Evolutionary conservation across 2,797 vertebrate genomes (phyloP).

Genomic region (Leptatherina wallacei): DNA sequence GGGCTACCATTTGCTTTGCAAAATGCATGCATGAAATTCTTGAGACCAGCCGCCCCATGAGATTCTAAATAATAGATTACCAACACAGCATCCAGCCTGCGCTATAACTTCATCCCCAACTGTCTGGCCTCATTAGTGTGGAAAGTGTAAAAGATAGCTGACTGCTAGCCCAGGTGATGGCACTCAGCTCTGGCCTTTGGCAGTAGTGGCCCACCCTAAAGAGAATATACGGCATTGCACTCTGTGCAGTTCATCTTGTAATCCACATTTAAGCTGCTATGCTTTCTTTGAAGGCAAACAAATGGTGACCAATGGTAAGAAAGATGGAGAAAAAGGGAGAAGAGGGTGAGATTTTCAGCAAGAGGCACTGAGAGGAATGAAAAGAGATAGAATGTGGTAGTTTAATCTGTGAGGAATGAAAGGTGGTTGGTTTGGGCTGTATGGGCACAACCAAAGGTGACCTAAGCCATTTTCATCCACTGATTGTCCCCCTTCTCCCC

Average conservation of each 20-base stretch:
- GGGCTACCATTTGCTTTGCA: slow-evolving; percentile 76
- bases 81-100: slow-evolving; percentile 72
- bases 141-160: slow-evolving; percentile 76
- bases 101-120: slow-evolving; percentile 68
- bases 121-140: slow-evolving; percentile 75
- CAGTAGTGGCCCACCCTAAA: slow-evolving; percentile 61
- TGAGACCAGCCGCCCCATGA: slow-evolving; percentile 71
- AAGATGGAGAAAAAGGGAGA: slow-evolving; percentile 40
- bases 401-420: slow-evolving; percentile 50
- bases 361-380: slow-evolving; percentile 20
- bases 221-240: slow-evolving; percentile 69
- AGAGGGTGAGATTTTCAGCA: slow-evolving; percentile 32
- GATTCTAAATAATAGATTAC: slow-evolving; percentile 82
- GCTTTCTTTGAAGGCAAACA: slow-evolving; percentile 67
- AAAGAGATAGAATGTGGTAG: slow-evolving; percentile 29
- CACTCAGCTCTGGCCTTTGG: slow-evolving; percentile 69
- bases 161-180: slow-evolving; percentile 77
- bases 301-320: slow-evolving; percentile 60
- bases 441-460: slow-evolving; percentile 76
- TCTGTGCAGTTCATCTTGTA: slow-evolving; percentile 73
- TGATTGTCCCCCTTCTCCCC: slow-evolving; percentile 61
- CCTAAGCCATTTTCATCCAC: slow-evolving; percentile 73
- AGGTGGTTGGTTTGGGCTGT: slow-evolving; percentile 51
- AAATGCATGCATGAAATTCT: slow-evolving; percentile 80
- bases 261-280: slow-evolving; percentile 76